Evolutionary conservation across 2,113 vertebrate species (phyloP).

Genomic region (Carollia perspicillata): DNA sequence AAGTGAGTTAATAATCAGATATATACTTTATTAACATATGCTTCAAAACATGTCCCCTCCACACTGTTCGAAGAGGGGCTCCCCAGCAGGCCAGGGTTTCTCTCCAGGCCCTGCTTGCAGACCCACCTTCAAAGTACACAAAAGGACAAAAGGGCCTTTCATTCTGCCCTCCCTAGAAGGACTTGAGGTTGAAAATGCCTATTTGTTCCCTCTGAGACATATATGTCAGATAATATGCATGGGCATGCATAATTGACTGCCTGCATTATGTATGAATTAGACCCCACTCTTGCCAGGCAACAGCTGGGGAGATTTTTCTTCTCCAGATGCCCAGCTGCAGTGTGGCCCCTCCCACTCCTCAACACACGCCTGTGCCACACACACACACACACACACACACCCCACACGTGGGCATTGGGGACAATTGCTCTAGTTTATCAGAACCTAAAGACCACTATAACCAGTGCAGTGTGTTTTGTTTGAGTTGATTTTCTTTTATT

Average conservation of each 20-base stretch:
- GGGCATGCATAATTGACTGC: conserved; percentile 48
- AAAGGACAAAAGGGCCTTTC: conserved; percentile 57
- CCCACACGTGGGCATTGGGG: not conserved
- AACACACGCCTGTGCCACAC: not conserved
- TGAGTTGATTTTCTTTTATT: conserved; percentile 43
- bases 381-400: not conserved
- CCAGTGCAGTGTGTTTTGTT: not conserved
- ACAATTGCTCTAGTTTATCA: conserved; percentile 36
- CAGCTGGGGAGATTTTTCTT: conserved; percentile 48
- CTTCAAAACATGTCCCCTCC: not conserved
- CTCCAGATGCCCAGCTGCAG: conserved; percentile 47
- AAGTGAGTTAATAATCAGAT: conserved; percentile 34
- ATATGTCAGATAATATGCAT: conserved; percentile 13
- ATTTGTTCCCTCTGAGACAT: conserved; percentile 28
- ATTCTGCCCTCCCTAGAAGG: not conserved
- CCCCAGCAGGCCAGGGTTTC: not conserved
- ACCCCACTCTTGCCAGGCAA: conserved; percentile 10
- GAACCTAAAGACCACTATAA: not conserved
- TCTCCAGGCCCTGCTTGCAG: not conserved
- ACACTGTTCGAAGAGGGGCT: not conserved
- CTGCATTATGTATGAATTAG: conserved; percentile 58
- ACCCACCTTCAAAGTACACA: conserved; percentile 21
- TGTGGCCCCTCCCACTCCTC: not conserved
- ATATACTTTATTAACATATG: not conserved
- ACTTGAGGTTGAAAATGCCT: conserved; percentile 39